phyloP scores from a whole-genome alignment of 2,113 vertebrate genomes.

The Rousettus leschenaultii region DNA sequence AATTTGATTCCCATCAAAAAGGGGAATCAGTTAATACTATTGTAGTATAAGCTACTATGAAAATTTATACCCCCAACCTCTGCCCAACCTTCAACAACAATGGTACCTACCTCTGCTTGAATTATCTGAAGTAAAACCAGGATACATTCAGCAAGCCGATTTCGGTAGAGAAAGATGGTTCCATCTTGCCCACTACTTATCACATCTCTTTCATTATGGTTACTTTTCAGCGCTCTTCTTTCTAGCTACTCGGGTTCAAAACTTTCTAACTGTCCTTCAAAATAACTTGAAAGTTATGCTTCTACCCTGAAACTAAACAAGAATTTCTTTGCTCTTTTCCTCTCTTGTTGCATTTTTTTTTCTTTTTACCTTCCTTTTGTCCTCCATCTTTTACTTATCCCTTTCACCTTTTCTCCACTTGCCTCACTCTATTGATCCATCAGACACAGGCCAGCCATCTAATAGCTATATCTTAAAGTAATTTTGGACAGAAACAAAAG shows the following conservation, averaged over 20 bases:
- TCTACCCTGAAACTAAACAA: conserved; percentile 68
- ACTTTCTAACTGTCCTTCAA: neutral
- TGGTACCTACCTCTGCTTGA: neutral
- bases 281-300: conserved; percentile 18
- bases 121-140: neutral
- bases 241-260: conserved; percentile 9
- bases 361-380: conserved; percentile 75
- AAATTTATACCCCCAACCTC: neutral
- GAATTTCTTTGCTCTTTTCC: conserved; percentile 76
- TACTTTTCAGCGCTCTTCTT: neutral
- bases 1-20: neutral
- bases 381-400: conserved; percentile 80
- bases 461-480: conserved; percentile 82
- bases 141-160: neutral
- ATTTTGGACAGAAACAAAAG: conserved; percentile 86
- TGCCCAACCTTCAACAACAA: neutral
- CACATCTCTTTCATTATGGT: neutral
- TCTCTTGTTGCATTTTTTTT: conserved; percentile 77
- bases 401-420: conserved; percentile 82
- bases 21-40: neutral
- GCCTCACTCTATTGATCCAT: conserved; percentile 82
- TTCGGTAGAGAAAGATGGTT: neutral
- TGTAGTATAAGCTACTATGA: neutral
- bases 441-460: conserved; percentile 79
- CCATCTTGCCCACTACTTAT: neutral